Percentiles rank a stretch among this genome's conserved stretches.
phyloP scores from a whole-genome alignment of 2,797 vertebrate genomes.

The Heterohyrax brucei region DNA sequence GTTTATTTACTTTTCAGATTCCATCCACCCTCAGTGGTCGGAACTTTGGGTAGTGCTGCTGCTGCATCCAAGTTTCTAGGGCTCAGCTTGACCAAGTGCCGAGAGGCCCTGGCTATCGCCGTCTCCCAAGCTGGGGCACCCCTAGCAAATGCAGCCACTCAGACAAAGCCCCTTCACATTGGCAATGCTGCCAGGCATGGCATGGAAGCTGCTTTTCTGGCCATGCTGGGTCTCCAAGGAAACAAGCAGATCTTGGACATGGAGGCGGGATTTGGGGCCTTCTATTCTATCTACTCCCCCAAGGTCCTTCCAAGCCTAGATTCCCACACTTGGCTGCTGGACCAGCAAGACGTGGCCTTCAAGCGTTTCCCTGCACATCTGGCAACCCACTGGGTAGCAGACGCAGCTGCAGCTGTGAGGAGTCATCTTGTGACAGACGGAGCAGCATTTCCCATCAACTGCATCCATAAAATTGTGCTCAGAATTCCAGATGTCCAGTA shows the following conservation, averaged over 20 bases:
- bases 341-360: slow-evolving; percentile 95
- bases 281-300: slow-evolving; percentile 95
- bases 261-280: slow-evolving; percentile 94
- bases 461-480: slow-evolving; percentile 91
- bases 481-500: slow-evolving; percentile 94
- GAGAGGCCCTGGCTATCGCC: slow-evolving; percentile 95
- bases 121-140: slow-evolving; percentile 96
- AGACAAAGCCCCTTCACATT: slow-evolving; percentile 96
- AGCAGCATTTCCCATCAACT: slow-evolving; percentile 86
- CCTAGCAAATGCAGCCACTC: slow-evolving; percentile 96
- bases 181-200: slow-evolving; percentile 95
- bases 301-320: slow-evolving; percentile 87
- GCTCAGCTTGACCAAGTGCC: slow-evolving; percentile 91
- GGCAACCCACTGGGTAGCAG: slow-evolving; percentile 96
- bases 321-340: slow-evolving; percentile 94
- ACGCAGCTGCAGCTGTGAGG: slow-evolving; percentile 92
- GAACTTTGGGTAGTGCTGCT: slow-evolving; percentile 96
- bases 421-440: slow-evolving; percentile 88
- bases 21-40: slow-evolving; percentile 96
- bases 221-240: slow-evolving; percentile 94
- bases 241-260: slow-evolving; percentile 94
- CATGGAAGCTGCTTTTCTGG: slow-evolving; percentile 95
- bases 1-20: slow-evolving; percentile 92
- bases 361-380: slow-evolving; percentile 97
- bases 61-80: slow-evolving; percentile 95